These are phyloP conservation scores for Ginglymostoma cirratum DNA, from an alignment of 2,113 vertebrate genomes.

Conservation along the genomic window DNA sequence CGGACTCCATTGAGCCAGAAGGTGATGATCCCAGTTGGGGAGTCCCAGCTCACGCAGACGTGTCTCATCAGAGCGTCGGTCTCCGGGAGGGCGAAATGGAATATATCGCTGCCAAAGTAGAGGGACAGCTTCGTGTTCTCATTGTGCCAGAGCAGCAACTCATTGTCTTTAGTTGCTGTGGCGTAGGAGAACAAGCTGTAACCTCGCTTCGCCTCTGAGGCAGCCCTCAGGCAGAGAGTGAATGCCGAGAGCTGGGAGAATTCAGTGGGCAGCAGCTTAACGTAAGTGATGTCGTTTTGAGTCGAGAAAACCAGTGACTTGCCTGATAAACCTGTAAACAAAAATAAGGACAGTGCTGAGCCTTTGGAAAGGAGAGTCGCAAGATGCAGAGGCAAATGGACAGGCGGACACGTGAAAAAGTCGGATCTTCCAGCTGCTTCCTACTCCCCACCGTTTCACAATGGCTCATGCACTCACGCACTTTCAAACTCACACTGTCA, in stretches of 20 bases:
- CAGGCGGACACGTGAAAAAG: too few relatives aligned
- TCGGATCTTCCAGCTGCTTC: too few relatives aligned
- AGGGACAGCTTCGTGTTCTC: slow-evolving; percentile 40
- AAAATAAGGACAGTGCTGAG: too few relatives aligned
- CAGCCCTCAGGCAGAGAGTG: slow-evolving; percentile 54
- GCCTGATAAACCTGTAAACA: too few relatives aligned
- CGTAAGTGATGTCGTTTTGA: too few relatives aligned
- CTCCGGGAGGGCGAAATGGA: slow-evolving; percentile 32
- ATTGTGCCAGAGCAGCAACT: slow-evolving; percentile 50
- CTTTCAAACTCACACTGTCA: too few relatives aligned
- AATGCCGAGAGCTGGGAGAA: slow-evolving; percentile 44
- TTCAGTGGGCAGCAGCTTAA: too few relatives aligned
- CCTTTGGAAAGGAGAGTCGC: too few relatives aligned
- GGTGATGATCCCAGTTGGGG: not conserved
- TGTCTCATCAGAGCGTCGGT: not conserved
- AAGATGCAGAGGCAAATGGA: too few relatives aligned
- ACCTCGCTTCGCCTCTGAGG: slow-evolving; percentile 43
- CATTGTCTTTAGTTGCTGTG: slow-evolving; percentile 42
- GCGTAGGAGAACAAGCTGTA: slow-evolving; percentile 56
- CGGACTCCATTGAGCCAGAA: slow-evolving; percentile 42
- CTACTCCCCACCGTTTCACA: too few relatives aligned
- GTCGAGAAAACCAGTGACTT: too few relatives aligned
- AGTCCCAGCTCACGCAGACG: slow-evolving; percentile 44
- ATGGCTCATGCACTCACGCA: too few relatives aligned
- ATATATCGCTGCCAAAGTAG: slow-evolving; percentile 35